Base-by-base conservation (phyloP, 2,113 vertebrate genomes). In the Dendrocopos noguchii region DNA sequence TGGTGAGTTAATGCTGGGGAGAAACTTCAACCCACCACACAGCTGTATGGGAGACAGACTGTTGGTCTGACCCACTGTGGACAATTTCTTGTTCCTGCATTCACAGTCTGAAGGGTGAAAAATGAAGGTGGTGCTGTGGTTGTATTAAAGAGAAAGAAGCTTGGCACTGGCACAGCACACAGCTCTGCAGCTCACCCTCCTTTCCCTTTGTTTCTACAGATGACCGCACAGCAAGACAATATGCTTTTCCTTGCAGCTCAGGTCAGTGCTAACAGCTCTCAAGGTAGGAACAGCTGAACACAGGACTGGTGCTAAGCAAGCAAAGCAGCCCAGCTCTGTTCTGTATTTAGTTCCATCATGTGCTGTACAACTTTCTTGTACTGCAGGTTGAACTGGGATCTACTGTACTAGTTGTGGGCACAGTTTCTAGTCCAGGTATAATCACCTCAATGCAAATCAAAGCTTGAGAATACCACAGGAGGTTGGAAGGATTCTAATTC, bases 171-270 rank as follows among this genome's bases (percentile, higher is more conserved):
- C 2, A 5, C 31, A 6, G 10, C 57, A 22, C 10, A 29, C 42
- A 80, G 29, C 25, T 85, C 76, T 84, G 24, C n/a, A 84, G 46
- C 87, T 95, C 27, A 95, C 20, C 21, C 17, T 31, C 3, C n/a
- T 63, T 63, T 95, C 47, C 34, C 59, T 59, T 82, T 74, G 21
- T 72, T 82, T 55, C 71, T 67, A 12, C 95, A 97, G 96, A 84
- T 52, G 93, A 95, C 16, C 6, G 2, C 6, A 31, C 31, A 1
- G 91, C 82, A 74, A 57, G 47, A 86, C 85, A 90, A 46, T 96
- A 96, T 4, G 20, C 52, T 31, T 94, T 89, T n/a, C 94, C 78
- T 73, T 95, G 94, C 75, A 63, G 44, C 27, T 88, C 94, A 95
- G 95, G 90, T 96, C 60, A 95, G 80, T 78, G 46, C 25, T 15